Base-by-base conservation (phyloP, 2,888 invertebrate species). In the Tethea ocularis region DNA sequence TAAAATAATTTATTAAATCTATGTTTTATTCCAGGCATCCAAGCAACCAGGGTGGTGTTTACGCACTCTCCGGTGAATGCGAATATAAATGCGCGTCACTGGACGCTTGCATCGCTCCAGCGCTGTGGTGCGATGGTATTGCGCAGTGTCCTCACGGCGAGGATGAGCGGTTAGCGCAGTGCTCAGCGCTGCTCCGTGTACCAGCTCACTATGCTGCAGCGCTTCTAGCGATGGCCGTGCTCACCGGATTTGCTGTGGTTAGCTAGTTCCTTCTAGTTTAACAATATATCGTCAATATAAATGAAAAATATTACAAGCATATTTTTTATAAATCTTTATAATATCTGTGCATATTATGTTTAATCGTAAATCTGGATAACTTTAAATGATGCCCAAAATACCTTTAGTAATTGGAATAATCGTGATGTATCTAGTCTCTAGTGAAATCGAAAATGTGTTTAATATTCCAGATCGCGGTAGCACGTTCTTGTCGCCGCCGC, bases 71-170 rank as follows among this genome's bases (percentile, higher is more conserved):
- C 52, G 96, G 96, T 60, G 96, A 97, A 73, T 97, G 97, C 78
- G 94, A 94, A 64, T 95, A 95, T 84, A 94, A 96, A 53, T 97
- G 97, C 80, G 95, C 96, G 3, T 97, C 97, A 59, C 86, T 97
- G 66, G 96, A 96, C 81, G 97, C 97, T 15, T 97, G 97, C 84
- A 97, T 97, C 66, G 95, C 96, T 75, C 93, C 95, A 0, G 95
- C 95, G 54, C 94, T 97, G 57, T 97, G 97, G 97, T 97, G 97
- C 77, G 97, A 97, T 76, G 97, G 97, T 20, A 86, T 94, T 41
- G 88, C 94, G 56, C 97, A 97, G 82, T 97, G 97, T 78, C 97
- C 97, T 11, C 95, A 95, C 2, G 97, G 96, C 0, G 95, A 96
- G 68, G 97, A 97, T 86, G 97, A 97, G 87, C 94, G 97, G 6